Evolutionary conservation across 2,888 invertebrate genomes (phyloP).

Genomic region (Phasia obesa): DNA sequence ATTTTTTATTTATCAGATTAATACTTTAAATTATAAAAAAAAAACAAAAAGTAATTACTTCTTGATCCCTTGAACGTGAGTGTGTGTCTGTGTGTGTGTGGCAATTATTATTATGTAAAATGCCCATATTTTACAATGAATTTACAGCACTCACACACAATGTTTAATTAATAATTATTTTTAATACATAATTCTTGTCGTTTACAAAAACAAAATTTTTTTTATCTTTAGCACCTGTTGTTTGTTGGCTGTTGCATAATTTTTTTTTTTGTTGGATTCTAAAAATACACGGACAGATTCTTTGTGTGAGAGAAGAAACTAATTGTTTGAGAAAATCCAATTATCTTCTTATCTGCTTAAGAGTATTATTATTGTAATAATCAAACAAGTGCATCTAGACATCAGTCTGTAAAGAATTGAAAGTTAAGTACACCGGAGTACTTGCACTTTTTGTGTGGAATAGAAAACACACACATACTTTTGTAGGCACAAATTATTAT

Average conservation of each 20-base stretch:
- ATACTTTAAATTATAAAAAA: too few species aligned
- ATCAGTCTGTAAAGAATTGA: slow-evolving; percentile 23
- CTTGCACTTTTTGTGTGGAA: slow-evolving; percentile 34
- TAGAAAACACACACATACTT: neutral
- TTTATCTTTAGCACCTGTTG: slow-evolving; percentile 65
- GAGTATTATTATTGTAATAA: slow-evolving; percentile 47
- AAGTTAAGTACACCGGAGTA: slow-evolving; percentile 10
- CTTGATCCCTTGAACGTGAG: neutral
- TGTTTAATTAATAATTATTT: slow-evolving; percentile 53
- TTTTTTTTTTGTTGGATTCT: neutral
- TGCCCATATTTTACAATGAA: slow-evolving; percentile 30
- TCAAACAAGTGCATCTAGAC: slow-evolving; percentile 42
- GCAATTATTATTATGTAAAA: slow-evolving; percentile 34
- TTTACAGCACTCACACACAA: slow-evolving; percentile 50
- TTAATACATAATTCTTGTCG: slow-evolving; percentile 21
- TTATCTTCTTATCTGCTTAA: slow-evolving; percentile 67
- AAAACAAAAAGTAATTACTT: too few species aligned
- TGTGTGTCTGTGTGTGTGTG: slow-evolving; percentile 11
- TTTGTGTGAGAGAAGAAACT: slow-evolving; percentile 18
- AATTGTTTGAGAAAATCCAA: slow-evolving; percentile 69
- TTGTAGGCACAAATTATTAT: slow-evolving; percentile 34
- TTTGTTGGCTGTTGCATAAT: slow-evolving; percentile 37
- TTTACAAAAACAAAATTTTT: neutral
- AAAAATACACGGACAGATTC: neutral
- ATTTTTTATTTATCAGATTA: too few species aligned